These are phyloP conservation scores for Cerastis rubricosa DNA, from an alignment of 2,888 invertebrate species.

Conservation along the genomic window DNA sequence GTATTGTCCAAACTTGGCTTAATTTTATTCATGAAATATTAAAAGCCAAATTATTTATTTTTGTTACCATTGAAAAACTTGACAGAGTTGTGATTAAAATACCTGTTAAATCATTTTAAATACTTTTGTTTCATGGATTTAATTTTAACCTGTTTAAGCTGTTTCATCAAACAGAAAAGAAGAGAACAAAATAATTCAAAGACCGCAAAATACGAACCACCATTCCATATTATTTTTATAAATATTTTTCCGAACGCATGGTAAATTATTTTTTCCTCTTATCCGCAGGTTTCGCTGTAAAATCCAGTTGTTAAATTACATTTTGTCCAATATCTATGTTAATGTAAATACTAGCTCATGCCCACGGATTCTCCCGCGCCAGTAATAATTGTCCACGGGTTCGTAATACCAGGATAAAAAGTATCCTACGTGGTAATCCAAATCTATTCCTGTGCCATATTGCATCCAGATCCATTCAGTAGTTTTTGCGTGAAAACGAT, in stretches of 20 bases:
- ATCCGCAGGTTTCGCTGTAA: not conserved
- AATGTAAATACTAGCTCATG: not conserved
- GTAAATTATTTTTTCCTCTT: slow-evolving; percentile 4
- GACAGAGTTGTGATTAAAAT: not conserved
- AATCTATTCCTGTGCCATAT: too few species aligned
- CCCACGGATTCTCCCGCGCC: too few species aligned
- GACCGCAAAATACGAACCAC: not conserved
- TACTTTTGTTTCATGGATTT: not conserved
- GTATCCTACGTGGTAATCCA: too few species aligned
- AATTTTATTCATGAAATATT: slow-evolving; percentile 43
- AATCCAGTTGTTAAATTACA: not conserved
- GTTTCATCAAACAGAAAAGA: slow-evolving; percentile 2
- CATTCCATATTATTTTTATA: not conserved
- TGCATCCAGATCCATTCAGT: too few species aligned
- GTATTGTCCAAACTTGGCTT: slow-evolving; percentile 34
- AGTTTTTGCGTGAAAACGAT: too few species aligned
- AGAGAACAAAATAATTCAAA: not conserved
- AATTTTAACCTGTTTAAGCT: not conserved
- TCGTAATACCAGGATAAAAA: too few species aligned
- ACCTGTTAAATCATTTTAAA: not conserved
- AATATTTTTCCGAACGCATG: slow-evolving; percentile 14
- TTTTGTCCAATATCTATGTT: not conserved
- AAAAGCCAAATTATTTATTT: not conserved
- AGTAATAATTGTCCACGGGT: too few species aligned
- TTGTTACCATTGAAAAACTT: not conserved